phyloP scores from a whole-genome alignment of 2,797 vertebrate species.

The Enteromius treurensis region DNA sequence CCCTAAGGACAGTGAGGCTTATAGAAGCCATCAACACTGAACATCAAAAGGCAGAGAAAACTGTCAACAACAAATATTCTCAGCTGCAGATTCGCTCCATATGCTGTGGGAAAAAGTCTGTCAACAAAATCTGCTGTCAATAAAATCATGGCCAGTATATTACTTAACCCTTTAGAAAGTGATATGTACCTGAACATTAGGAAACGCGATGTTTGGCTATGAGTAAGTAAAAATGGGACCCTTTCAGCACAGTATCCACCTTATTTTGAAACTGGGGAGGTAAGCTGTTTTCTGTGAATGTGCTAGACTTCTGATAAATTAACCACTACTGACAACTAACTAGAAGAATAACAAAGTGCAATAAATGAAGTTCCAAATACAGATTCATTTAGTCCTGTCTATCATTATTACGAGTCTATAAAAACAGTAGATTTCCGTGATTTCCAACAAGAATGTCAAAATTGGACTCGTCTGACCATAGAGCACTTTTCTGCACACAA shows the following conservation, averaged over 20 bases:
- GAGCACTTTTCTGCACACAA: too few relatives aligned
- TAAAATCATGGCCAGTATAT: background rate
- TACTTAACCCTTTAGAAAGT: background rate
- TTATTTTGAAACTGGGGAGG: background rate
- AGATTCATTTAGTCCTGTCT: too few relatives aligned
- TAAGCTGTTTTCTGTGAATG: too few relatives aligned
- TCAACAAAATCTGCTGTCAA: background rate
- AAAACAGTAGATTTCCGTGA: too few relatives aligned
- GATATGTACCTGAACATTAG: background rate
- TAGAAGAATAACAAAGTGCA: too few relatives aligned
- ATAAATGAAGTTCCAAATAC: too few relatives aligned
- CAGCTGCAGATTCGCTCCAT: background rate
- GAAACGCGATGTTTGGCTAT: background rate
- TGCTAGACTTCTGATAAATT: too few relatives aligned
- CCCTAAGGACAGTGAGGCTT: conserved; percentile 33
- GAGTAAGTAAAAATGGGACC: background rate
- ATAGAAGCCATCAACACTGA: conserved; percentile 50
- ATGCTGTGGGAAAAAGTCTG: background rate
- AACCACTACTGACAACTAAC: too few relatives aligned
- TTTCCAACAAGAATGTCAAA: too few relatives aligned
- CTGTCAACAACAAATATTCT: conserved; percentile 27
- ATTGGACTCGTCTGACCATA: too few relatives aligned
- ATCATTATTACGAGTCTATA: too few relatives aligned
- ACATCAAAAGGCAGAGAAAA: conserved; percentile 32
- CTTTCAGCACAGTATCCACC: background rate